Percentiles rank a stretch among this genome's conserved stretches.
Conservation (phyloP, 1,140 invertebrate genomes). For the Drepana arcuata region DNA sequence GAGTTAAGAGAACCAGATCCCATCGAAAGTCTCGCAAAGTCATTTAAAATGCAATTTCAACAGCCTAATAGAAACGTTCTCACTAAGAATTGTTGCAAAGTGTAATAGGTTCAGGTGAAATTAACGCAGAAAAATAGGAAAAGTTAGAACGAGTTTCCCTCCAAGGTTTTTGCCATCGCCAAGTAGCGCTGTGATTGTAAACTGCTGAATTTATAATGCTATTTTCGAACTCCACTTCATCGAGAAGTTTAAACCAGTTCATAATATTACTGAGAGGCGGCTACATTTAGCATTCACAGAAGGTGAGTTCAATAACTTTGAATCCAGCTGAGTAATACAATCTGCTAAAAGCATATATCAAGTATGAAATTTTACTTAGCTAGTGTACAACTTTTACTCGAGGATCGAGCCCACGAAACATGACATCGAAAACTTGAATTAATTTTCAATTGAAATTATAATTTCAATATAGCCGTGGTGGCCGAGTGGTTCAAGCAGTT, state of each 20-base stretch:
- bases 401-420: too few species aligned
- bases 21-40: conserved; percentile 37
- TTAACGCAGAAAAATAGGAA: conserved; percentile 72
- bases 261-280: conserved; percentile 56
- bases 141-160: conserved; percentile 69
- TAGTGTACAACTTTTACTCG: too few species aligned
- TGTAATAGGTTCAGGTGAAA: conserved; percentile 71
- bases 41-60: conserved; percentile 64
- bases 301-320: too few species aligned
- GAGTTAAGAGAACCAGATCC: too few species aligned
- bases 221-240: conserved; percentile 68
- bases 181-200: conserved; percentile 68
- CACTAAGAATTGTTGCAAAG: conserved; percentile 69
- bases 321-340: too few species aligned
- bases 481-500: too few species aligned
- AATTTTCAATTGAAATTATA: too few species aligned
- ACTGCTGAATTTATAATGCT: conserved; percentile 71
- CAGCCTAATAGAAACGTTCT: conserved; percentile 65
- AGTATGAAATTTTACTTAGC: too few species aligned
- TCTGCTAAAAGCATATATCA: too few species aligned
- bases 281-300: conserved; percentile 37
- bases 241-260: conserved; percentile 58
- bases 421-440: too few species aligned
- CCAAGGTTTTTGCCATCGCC: conserved; percentile 56
- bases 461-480: too few species aligned